phyloP scores from a whole-genome alignment of 2,113 vertebrate species.

The Platysternon megacephalum region DNA sequence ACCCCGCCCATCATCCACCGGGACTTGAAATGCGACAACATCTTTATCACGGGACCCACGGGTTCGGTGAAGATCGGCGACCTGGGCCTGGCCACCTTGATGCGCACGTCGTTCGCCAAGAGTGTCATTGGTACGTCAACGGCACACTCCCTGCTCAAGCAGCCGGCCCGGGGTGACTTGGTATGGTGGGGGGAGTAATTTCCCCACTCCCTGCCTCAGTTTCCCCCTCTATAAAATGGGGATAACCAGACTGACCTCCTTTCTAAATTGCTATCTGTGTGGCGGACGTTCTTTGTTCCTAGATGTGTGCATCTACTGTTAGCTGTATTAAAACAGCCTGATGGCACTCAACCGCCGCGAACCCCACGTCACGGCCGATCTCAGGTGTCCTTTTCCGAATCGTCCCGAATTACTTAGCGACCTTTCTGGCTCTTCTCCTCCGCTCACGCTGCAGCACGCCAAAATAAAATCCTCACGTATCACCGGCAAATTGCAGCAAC shows the following conservation, averaged over 20 bases:
- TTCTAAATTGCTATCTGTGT: neutral
- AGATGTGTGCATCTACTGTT: too few species aligned
- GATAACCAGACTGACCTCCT: neutral
- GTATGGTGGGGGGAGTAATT: neutral
- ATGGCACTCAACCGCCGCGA: neutral
- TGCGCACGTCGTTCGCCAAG: conserved; percentile 95
- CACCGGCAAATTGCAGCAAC: neutral
- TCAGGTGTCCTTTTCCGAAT: too few species aligned
- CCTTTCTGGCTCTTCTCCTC: too few species aligned
- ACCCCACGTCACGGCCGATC: too few species aligned
- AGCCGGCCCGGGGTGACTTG: neutral
- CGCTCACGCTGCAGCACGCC: too few species aligned
- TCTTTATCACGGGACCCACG: conserved; percentile 97
- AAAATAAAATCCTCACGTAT: too few species aligned
- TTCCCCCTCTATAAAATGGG: neutral
- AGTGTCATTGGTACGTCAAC: conserved; percentile 91
- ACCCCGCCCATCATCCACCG: conserved; percentile 96
- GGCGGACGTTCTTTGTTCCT: neutral
- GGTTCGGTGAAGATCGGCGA: conserved; percentile 97
- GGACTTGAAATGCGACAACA: conserved; percentile 97
- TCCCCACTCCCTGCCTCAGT: neutral
- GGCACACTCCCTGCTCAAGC: neutral
- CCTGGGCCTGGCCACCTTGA: conserved; percentile 93
- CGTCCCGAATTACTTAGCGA: too few species aligned
- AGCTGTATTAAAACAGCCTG: neutral